Percentiles rank a stretch among this genome's conserved stretches.
phyloP scores from a whole-genome alignment of 2,113 vertebrate genomes.

The Papio anubis region DNA sequence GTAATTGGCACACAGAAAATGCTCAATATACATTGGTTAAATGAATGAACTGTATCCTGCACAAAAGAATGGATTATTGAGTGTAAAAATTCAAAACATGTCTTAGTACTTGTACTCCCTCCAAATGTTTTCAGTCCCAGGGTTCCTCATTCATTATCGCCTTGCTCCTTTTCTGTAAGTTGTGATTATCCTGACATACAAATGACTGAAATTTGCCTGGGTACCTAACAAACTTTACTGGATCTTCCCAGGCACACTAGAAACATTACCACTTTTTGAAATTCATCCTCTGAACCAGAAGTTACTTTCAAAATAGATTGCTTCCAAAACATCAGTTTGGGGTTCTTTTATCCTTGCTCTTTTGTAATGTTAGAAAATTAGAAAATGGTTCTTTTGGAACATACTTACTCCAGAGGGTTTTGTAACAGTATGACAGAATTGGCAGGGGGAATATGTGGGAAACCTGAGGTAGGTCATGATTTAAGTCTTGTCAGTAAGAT shows the following conservation, averaged over 20 bases:
- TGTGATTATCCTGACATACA: background rate
- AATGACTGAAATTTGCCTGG: background rate
- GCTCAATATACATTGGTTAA: background rate
- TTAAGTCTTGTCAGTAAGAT: background rate
- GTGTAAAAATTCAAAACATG: background rate
- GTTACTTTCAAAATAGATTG: slow-evolving; percentile 3
- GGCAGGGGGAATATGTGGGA: background rate
- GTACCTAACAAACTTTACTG: background rate
- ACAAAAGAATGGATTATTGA: background rate
- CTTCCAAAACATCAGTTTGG: background rate
- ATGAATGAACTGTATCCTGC: background rate
- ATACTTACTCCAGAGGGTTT: background rate
- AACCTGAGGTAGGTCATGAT: background rate
- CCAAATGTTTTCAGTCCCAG: background rate
- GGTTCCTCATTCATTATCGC: background rate
- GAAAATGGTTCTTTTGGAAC: background rate
- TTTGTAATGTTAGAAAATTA: background rate
- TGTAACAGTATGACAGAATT: background rate
- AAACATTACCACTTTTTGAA: slow-evolving; percentile 5
- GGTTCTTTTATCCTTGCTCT: background rate
- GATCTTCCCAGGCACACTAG: background rate
- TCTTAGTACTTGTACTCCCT: background rate
- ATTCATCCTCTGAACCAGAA: slow-evolving; percentile 1
- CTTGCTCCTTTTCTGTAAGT: slow-evolving; percentile 1
- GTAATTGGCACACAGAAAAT: background rate